phyloP scores from a whole-genome alignment of 2,888 invertebrate species.

The Schizaphis graminum region DNA sequence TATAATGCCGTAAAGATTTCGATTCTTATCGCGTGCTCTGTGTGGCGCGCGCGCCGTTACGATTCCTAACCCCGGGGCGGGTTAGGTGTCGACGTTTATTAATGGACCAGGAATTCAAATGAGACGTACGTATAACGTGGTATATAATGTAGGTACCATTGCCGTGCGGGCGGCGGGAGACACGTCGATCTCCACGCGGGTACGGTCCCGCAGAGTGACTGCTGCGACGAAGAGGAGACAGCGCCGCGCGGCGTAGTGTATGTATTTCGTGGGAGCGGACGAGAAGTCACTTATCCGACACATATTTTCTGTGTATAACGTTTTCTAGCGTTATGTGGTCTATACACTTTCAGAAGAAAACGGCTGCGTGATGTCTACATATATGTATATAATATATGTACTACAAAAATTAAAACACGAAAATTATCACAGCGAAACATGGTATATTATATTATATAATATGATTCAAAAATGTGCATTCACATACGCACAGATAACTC shows the following conservation, averaged over 20 bases:
- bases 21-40: constrained; percentile 47
- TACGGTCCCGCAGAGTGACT: not conserved
- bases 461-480: not conserved
- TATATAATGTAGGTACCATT: not conserved
- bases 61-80: constrained; percentile 58
- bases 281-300: not conserved
- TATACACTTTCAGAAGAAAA: not conserved
- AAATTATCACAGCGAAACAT: not conserved
- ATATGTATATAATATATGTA: not conserved
- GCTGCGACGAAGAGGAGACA: not conserved
- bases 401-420: not conserved
- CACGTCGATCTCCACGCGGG: not conserved
- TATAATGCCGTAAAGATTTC: constrained; percentile 37
- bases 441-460: no score
- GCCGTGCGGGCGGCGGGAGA: constrained; percentile 15
- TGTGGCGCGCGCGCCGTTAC: constrained; percentile 10
- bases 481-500: not conserved
- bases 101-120: constrained; percentile 63
- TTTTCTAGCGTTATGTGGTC: not conserved
- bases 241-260: not conserved
- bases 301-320: no score
- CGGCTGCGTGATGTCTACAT: not conserved
- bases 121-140: constrained; percentile 20
- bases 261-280: not conserved
- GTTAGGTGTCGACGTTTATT: constrained; percentile 63